Evolutionary conservation across 2,113 vertebrate genomes (phyloP), one percentile per base, ranked within the genome.

Genomic region (Lampris megalopsis): DNA sequence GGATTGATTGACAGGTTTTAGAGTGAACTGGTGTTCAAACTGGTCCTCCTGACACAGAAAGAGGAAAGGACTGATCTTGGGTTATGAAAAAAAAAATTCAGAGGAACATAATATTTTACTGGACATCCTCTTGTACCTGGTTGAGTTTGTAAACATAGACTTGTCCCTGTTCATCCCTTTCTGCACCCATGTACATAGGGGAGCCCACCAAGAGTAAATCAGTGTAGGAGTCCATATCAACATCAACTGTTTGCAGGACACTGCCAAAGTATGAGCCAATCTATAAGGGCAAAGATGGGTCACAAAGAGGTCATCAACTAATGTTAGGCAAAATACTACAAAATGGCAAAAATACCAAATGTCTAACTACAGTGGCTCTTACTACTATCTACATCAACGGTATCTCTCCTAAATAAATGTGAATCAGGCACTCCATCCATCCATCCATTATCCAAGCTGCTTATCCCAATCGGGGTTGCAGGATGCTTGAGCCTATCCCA

Each of bases 221-320:
- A 0, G 96, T 98, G 83, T 91, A 85, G 1, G 93, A 94, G 82
- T 99, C 97, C 6, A 82, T 90, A 0, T 99, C 73, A 0, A 98
- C 89, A 35, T 98, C 97, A 0, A 97, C 6, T 0, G 97, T 97
- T 56, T 97, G 98, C 64, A 99, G 93, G 40, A 98, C 96, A 52
- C 97, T 97, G 6, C 98, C 97, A 35, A 97, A 99, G 83, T 99
- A 99, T 40, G 98, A 99, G 0, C 98, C 98, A 9, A 99, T 98
- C 98, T 99, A 86, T 36, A 57, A 43, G 48, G 66, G 58, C 49
- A 73, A 11, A 69, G 36, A 65, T 11, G 24, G 57, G 38, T 36
- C 40, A 42, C 3, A 7, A 1, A 1, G 6, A 75, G 56, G 53
- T 53, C 73, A 66, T 6, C 7, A 1, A 42, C 64, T 40, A 63